Percentiles rank a stretch among this genome's conserved stretches.
phyloP scores from a whole-genome alignment of 53 echinoderm and acorn worm species.

The Henricia sp. region DNA sequence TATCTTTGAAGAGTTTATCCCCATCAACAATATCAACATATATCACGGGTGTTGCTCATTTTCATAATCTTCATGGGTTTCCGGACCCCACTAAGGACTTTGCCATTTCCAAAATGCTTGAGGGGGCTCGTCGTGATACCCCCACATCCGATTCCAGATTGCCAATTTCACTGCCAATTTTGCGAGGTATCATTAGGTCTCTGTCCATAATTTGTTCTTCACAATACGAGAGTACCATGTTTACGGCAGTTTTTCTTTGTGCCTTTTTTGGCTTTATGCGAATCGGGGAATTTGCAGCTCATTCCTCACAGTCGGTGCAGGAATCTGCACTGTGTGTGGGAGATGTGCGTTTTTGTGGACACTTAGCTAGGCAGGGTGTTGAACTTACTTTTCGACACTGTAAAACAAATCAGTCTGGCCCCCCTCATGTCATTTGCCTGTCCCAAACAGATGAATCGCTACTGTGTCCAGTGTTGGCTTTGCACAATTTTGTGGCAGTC shows the following conservation, averaged over 20 bases:
- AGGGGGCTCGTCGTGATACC: background rate
- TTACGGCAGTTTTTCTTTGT: background rate
- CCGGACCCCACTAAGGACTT: conserved; percentile 18
- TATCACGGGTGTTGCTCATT: background rate
- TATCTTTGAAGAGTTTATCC: background rate
- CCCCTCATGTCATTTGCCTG: background rate
- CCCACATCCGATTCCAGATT: background rate
- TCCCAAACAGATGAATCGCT: too few relatives aligned
- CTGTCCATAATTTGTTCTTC: background rate
- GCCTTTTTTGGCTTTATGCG: background rate
- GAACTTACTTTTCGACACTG: background rate
- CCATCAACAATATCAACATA: conserved; percentile 20
- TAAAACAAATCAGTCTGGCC: background rate
- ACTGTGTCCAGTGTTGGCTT: background rate
- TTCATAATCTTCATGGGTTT: background rate
- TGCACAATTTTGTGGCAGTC: background rate
- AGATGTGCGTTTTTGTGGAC: background rate
- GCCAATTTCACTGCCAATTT: conserved; percentile 20
- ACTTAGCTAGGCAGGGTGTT: background rate
- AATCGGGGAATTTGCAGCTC: background rate
- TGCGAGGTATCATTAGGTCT: background rate
- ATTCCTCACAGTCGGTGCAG: background rate
- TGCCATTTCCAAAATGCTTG: background rate
- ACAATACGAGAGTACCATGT: background rate
- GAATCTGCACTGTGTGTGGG: background rate